Conservation (phyloP, 2,888 invertebrate genomes). For the Heliconius cydno region DNA sequence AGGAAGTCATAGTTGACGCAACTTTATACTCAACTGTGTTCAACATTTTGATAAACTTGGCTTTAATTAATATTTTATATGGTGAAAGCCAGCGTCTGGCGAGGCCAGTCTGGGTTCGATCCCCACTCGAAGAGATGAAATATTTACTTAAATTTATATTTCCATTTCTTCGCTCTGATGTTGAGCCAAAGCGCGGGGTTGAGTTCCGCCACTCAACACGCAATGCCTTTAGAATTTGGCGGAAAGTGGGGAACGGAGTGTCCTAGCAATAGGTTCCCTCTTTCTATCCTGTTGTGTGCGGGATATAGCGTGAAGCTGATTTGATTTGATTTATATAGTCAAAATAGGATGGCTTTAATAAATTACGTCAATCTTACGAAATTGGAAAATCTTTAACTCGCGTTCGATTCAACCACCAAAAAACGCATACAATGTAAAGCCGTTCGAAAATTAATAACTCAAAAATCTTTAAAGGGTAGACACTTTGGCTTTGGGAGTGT, state of each 20-base stretch:
- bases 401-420: neutral
- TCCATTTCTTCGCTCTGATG: no score
- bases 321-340: no score
- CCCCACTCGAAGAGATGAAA: no score
- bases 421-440: neutral
- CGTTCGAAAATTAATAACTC: neutral
- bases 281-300: no score
- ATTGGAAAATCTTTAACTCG: neutral
- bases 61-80: slow-evolving; percentile 13
- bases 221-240: no score
- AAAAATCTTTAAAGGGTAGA: neutral
- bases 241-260: no score
- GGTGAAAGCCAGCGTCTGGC: neutral
- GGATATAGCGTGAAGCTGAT: no score
- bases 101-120: no score
- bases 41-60: slow-evolving; percentile 22
- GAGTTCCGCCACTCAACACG: no score
- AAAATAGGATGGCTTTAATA: slow-evolving; percentile 1
- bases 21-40: slow-evolving; percentile 3
- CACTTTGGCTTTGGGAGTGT: neutral
- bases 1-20: slow-evolving; percentile 1
- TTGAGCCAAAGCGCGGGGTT: no score
- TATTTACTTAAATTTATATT: no score
- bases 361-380: neutral
- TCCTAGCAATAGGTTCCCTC: no score